These are phyloP conservation scores for Apoda limacodes DNA, from an alignment of 2,888 invertebrate genomes.

Conservation along the genomic window DNA sequence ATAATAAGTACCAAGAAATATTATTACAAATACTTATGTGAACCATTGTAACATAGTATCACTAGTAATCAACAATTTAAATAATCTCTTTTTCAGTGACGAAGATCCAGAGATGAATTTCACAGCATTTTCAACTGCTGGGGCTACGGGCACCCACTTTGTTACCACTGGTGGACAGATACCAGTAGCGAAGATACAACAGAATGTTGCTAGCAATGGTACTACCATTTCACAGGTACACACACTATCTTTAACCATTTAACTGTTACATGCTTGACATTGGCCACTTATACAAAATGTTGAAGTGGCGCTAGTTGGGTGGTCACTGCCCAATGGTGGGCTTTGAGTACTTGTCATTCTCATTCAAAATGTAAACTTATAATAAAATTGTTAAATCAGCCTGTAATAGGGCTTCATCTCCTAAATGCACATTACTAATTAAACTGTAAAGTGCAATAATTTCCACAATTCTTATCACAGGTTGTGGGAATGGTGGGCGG, in stretches of 20 bases:
- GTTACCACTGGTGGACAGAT: conserved; percentile 60
- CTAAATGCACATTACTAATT: conserved; percentile 1
- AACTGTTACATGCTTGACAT: too few relatives aligned
- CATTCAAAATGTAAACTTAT: too few relatives aligned
- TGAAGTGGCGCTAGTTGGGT: too few relatives aligned
- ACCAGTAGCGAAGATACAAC: conserved; percentile 78
- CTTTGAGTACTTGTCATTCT: too few relatives aligned
- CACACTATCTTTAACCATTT: too few relatives aligned
- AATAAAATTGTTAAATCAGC: too few relatives aligned
- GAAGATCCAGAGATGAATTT: conserved; percentile 78
- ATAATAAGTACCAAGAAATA: too few relatives aligned
- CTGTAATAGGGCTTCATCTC: too few relatives aligned
- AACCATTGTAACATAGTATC: too few relatives aligned
- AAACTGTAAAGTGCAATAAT: background rate
- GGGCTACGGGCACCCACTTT: conserved; percentile 61
- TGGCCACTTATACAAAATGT: too few relatives aligned
- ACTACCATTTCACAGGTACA: conserved; percentile 65
- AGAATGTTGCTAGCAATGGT: conserved; percentile 71
- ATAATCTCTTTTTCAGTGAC: conserved; percentile 32
- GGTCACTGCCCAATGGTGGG: too few relatives aligned
- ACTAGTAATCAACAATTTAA: background rate
- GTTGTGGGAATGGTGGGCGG: conserved; percentile 75
- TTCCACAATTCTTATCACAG: conserved; percentile 28
- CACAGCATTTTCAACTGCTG: conserved; percentile 74
- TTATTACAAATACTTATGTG: too few relatives aligned